Conservation (phyloP, 1,140 invertebrate species). For the Ceratitis capitata region DNA sequence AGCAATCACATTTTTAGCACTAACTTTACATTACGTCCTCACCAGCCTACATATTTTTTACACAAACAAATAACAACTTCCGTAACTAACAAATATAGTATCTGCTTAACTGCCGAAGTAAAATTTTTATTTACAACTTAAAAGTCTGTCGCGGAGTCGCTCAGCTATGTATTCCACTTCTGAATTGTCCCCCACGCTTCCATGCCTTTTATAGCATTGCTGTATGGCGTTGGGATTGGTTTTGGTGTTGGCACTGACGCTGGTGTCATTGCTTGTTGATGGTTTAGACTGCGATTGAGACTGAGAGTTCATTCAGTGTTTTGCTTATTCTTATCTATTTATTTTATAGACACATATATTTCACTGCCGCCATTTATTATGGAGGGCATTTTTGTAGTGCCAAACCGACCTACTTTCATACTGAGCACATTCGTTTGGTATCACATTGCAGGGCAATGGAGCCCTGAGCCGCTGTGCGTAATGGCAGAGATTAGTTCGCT, state of each 20-base stretch:
- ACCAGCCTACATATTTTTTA: background rate
- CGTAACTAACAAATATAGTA: background rate
- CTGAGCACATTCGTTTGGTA: too few species aligned
- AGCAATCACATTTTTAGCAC: background rate
- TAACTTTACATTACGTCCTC: background rate
- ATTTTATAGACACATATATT: conserved; percentile 34
- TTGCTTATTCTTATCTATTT: conserved; percentile 32
- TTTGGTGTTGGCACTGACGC: background rate
- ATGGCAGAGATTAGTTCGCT: background rate
- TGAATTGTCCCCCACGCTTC: background rate
- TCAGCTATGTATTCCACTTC: background rate
- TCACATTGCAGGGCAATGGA: background rate
- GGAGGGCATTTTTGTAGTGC: background rate
- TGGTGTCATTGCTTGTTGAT: background rate
- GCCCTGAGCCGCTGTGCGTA: background rate
- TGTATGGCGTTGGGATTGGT: background rate
- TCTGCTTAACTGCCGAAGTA: background rate
- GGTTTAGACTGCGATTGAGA: background rate
- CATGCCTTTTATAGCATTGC: background rate
- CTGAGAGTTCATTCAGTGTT: conserved; percentile 11
- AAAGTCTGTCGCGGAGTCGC: background rate
- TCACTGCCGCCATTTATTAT: conserved; percentile 12
- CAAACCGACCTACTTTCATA: background rate
- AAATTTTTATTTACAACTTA: background rate
- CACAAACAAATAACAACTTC: too few species aligned